Percentiles rank a stretch among this genome's conserved stretches.
These are phyloP conservation scores for Pachyuromys duprasi DNA, from an alignment of 2,797 vertebrate species.

Conservation along the genomic window DNA sequence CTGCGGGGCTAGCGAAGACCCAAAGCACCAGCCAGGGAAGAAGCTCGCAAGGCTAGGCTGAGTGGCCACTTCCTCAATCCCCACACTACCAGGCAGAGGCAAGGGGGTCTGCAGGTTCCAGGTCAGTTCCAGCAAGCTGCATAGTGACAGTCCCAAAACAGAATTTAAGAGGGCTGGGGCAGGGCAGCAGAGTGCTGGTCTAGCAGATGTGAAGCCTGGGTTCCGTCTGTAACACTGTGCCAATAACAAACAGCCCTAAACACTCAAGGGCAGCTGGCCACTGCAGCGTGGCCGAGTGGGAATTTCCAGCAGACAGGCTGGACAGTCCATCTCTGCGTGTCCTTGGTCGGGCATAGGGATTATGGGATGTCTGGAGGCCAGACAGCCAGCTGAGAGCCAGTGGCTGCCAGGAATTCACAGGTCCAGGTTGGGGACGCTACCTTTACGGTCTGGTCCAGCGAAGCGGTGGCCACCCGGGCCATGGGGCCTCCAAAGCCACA, in stretches of 20 bases:
- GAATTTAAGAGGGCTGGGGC: background rate
- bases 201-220: background rate
- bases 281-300: background rate
- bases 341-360: background rate
- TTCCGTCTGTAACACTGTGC: background rate
- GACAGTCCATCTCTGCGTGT: background rate
- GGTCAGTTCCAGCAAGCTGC: too few species aligned
- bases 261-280: background rate
- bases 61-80: too few species aligned
- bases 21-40: background rate
- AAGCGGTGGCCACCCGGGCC: slow-evolving; percentile 93
- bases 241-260: background rate
- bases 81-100: background rate
- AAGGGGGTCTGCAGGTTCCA: background rate
- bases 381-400: background rate
- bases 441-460: slow-evolving; percentile 97
- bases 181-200: background rate
- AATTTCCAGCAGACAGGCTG: slow-evolving; percentile 44
- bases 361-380: background rate
- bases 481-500: slow-evolving; percentile 95
- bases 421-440: slow-evolving; percentile 79
- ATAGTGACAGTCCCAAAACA: background rate
- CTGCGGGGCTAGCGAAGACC: background rate
- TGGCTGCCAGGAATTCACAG: background rate
- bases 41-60: background rate